Evolutionary conservation across 2,113 vertebrate genomes (phyloP).

Genomic region (Hiodon tergisus): DNA sequence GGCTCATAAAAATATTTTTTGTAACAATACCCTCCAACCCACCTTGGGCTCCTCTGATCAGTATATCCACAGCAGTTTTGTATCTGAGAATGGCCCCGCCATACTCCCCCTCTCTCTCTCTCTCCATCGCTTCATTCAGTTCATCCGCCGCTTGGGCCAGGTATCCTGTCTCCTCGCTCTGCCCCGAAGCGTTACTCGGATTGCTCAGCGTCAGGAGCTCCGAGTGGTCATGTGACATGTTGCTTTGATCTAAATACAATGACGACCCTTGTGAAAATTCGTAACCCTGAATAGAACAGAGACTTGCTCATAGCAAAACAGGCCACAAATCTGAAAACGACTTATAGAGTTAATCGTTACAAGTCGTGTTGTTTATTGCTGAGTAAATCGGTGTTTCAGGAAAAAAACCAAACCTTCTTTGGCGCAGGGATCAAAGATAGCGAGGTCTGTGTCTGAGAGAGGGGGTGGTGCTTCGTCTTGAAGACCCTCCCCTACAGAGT

Average conservation of each 20-base stretch:
- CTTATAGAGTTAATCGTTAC: not conserved
- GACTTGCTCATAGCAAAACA: no score
- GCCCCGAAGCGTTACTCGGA: conserved; percentile 7
- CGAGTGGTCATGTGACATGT: conserved; percentile 43
- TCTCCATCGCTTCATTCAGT: conserved; percentile 51
- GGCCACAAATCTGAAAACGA: not conserved
- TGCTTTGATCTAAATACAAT: conserved; percentile 36
- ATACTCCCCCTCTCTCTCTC: conserved; percentile 60
- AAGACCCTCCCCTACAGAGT: conserved; percentile 44
- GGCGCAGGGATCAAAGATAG: conserved; percentile 81
- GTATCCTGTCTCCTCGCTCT: conserved; percentile 49
- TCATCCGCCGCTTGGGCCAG: conserved; percentile 52
- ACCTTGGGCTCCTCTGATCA: conserved; percentile 77
- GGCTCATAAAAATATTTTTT: not conserved
- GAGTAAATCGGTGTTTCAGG: not conserved
- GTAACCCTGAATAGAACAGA: conserved; percentile 9
- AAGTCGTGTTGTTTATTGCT: not conserved
- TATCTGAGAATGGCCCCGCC: conserved; percentile 66
- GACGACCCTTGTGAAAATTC: conserved; percentile 25
- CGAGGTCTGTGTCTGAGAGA: conserved; percentile 73
- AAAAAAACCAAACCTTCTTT: conserved; percentile 63
- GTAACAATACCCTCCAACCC: conserved; percentile 26
- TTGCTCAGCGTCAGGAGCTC: conserved; percentile 49
- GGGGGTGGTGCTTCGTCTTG: conserved; percentile 32
- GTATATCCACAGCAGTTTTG: conserved; percentile 69